Evolutionary conservation across 1,140 invertebrate genomes (phyloP), one percentile per base, ranked within the genome.

Genomic region (Bombus confusus): DNA sequence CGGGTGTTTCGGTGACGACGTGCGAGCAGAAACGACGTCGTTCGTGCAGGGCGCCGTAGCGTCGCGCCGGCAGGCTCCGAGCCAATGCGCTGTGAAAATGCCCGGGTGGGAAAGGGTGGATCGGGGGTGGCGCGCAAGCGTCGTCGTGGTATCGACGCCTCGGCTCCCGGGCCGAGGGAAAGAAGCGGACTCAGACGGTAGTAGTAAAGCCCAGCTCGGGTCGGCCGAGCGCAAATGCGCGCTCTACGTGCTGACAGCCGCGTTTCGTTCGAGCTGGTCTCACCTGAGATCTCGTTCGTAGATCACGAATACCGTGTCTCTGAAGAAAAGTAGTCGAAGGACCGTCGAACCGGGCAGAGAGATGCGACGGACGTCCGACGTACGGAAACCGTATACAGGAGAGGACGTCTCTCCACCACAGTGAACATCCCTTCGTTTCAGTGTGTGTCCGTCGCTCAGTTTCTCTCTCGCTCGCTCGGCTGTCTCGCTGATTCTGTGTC

Each of bases 191-290:
- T 75, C 87, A 83, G 64, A 41, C 87, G 87, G 85, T 94, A 95
- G 94, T 95, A 94, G 94, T 95, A 94, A 94, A 94, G 90, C 91
- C 93, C 90, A 88, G 93, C 90, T 92, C 88, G 91, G 88, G 91
- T 94, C 92, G 93, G 92, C 87, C 92, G 91, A 90, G 89, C 80
- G 86, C 86, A 72, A 86, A 80, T 77, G 86, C 71, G 82, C 75
- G 74, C 74, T 76, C 41, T 71, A 39, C 68, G 85, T 71, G 87
- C 81, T 75, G 85, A 75, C 69, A 84, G 73, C 47, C 77, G 81
- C 83, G 85, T 87, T 37, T 84, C 81, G 59, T 85, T 47, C 66
- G 83, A 59, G 41, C 47, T 75, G 59, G 18, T 62, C 75, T 59
- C 34, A 41, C 47, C 28, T 68, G 57, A 64, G 66, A 59, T 86